Evolutionary conservation across 2,888 invertebrate species (phyloP).

Genomic region (Drosophila meridiana): DNA sequence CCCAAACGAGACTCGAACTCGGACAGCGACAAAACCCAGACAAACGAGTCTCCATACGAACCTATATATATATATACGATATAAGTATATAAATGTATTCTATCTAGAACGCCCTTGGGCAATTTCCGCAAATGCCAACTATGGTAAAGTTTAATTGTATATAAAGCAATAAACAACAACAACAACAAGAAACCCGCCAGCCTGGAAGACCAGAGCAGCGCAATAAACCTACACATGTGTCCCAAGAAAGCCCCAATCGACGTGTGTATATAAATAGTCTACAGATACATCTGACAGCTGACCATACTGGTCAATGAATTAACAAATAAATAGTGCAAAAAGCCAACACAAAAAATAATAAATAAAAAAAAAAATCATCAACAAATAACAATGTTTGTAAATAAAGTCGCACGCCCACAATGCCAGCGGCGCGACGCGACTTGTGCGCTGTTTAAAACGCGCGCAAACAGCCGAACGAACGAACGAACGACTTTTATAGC

Average conservation of each 20-base stretch:
- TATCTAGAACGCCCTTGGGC: slow-evolving; percentile 65
- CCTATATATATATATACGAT: neutral
- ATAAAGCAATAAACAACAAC: slow-evolving; percentile 51
- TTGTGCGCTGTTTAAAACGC: slow-evolving; percentile 49
- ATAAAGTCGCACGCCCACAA: slow-evolving; percentile 49
- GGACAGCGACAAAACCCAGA: slow-evolving; percentile 22
- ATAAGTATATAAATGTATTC: slow-evolving; percentile 13
- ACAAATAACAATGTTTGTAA: slow-evolving; percentile 39
- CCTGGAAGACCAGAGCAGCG: slow-evolving; percentile 31
- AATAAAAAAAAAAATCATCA: slow-evolving; percentile 28
- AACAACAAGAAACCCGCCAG: slow-evolving; percentile 27
- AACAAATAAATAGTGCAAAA: slow-evolving; percentile 18
- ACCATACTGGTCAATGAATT: slow-evolving; percentile 59
- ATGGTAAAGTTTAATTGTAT: slow-evolving; percentile 69
- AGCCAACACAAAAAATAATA: too few species aligned
- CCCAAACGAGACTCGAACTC: slow-evolving; percentile 17
- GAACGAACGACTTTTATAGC: slow-evolving; percentile 22
- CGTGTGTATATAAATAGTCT: slow-evolving; percentile 15
- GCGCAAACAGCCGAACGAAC: slow-evolving; percentile 20
- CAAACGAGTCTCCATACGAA: neutral
- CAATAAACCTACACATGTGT: slow-evolving; percentile 58
- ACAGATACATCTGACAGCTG: slow-evolving; percentile 49
- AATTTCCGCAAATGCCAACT: slow-evolving; percentile 74
- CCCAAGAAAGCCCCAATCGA: slow-evolving; percentile 35
- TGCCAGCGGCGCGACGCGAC: slow-evolving; percentile 39